Evolutionary conservation across 2,888 invertebrate genomes (phyloP), one percentile per base, ranked within the genome.

Genomic region (Xiphydria camelus): DNA sequence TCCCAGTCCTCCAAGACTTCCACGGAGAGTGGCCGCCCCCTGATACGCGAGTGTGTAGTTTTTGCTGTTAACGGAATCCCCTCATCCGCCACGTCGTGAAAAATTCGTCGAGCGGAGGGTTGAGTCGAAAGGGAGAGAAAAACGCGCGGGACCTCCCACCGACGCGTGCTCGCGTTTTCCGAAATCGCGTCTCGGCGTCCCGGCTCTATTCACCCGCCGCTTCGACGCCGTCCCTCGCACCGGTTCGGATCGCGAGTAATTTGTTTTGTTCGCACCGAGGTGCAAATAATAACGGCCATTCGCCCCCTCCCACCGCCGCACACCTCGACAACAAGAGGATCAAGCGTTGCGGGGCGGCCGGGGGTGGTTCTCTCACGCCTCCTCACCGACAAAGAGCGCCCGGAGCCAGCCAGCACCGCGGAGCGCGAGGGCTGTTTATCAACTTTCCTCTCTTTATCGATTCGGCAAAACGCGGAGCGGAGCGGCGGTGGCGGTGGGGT

Each of bases 231-330:
- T 15, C 20, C 5, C 37, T 26, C 32, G 33, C 34, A 19, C 41
- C 41, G 26, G 41, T 33, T n/a, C 23, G 7, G 6, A n/a, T n/a
- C 23, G 20, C 33, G 43, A 36, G 43, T 49, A 53, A 55, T 55
- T 55, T 50, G 51, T 49, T 55, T 49, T 53, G 34, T 44, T 40
- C 44, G 25, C 42, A 42, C 23, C 35, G 48, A 52, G 46, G 53
- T 55, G 55, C 53, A n/a, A n/a, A n/a, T 53, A 55, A 53, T 55
- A 55, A 49, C 50, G 46, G 41, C 40, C 20, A 44, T 38, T 39
- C 35, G 26, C 32, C 31, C n/a, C 12, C 18, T 4, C 26, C 10
- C 26, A 9, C 23, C 22, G 7, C 23, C 23, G n/a, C n/a, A 7
- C n/a, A 7, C 23, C 23, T 23, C 23, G 23, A 6, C 10, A 12